Evolutionary conservation across 2,888 invertebrate genomes (phyloP).

Genomic region (Drosophila meridiana): DNA sequence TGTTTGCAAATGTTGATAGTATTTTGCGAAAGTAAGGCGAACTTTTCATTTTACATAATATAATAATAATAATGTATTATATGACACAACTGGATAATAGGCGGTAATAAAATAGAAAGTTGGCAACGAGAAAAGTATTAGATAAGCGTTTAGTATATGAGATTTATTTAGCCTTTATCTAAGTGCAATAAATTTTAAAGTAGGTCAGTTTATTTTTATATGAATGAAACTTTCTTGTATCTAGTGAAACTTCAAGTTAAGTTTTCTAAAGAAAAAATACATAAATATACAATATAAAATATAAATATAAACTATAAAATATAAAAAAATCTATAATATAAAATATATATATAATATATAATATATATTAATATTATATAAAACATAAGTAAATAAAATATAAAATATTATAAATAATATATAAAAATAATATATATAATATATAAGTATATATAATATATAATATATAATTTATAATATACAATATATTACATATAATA

Average conservation of each 20-base stretch:
- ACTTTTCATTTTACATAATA: slow-evolving; percentile 37
- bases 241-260: background rate
- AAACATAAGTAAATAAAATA: background rate
- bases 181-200: slow-evolving; percentile 3
- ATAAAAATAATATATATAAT: background rate
- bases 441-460: background rate
- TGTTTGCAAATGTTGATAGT: slow-evolving; percentile 25
- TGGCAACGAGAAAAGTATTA: background rate
- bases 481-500: background rate
- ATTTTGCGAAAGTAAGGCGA: slow-evolving; percentile 29
- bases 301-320: background rate
- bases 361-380: background rate
- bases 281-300: background rate
- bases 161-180: slow-evolving; percentile 5
- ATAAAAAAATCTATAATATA: background rate
- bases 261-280: background rate
- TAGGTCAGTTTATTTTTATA: background rate
- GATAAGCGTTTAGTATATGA: background rate
- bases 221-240: background rate
- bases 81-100: slow-evolving; percentile 9
- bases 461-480: background rate
- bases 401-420: background rate
- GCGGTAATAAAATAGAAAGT: slow-evolving; percentile 1
- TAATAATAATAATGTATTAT: slow-evolving; percentile 13
- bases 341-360: background rate